Evolutionary conservation across 2,797 vertebrate species (phyloP).

Genomic region (Manis javanica): DNA sequence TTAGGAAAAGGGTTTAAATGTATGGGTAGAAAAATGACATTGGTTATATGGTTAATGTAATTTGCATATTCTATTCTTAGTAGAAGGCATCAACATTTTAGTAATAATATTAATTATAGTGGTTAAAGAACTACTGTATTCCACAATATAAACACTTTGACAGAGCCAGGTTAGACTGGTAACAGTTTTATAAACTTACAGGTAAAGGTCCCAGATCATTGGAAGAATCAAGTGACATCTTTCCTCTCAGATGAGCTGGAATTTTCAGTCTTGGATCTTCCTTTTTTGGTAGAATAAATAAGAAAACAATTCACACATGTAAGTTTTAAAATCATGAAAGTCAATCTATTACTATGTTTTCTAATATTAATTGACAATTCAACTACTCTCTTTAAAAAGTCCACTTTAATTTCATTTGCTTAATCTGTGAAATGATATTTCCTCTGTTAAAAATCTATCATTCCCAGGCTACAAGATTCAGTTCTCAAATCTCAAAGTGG

Average conservation of each 20-base stretch:
- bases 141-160: not conserved
- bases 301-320: constrained; percentile 64
- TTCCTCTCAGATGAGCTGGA: constrained; percentile 90
- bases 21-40: not conserved
- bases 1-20: constrained; percentile 6
- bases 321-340: constrained; percentile 48
- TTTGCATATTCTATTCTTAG: not conserved
- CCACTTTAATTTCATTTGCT: not conserved
- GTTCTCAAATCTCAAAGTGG: not conserved
- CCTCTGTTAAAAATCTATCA: not conserved
- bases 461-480: not conserved
- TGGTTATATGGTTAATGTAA: not conserved
- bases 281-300: constrained; percentile 86
- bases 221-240: constrained; percentile 90
- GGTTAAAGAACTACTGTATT: not conserved
- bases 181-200: constrained; percentile 86
- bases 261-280: constrained; percentile 95
- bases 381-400: not conserved
- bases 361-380: not conserved
- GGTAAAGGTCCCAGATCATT: constrained; percentile 94
- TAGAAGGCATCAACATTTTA: constrained; percentile 20
- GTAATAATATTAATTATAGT: not conserved
- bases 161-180: not conserved
- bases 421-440: not conserved
- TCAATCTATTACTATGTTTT: not conserved